Base-by-base conservation (phyloP, 2,113 vertebrate species). In the Steatornis caripensis region DNA sequence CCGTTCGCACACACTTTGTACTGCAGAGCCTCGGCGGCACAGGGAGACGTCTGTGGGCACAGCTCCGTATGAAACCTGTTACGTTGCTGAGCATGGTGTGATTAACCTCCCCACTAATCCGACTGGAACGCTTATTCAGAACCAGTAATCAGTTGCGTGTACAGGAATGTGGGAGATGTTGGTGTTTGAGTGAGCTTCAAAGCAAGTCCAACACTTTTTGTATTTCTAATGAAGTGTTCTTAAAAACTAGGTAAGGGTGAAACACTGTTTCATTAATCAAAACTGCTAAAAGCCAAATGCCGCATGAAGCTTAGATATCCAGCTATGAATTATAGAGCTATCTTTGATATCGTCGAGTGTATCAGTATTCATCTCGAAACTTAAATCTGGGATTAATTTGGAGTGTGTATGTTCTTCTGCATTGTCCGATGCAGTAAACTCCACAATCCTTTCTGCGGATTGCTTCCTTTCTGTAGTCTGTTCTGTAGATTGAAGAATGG, bases 351-450 rank as follows among this genome's bases (percentile, higher is more conserved):
- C 95, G 84, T 97, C 97, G 65, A 96, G 64, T 61, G 86, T 96
- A 68, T 98, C 90, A 19, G 78, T 96, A 26, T 65, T 97, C 53
- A 97, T 97, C 51, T 97, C 97, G 88, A 98, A 48, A 68, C 88
- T 93, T 69, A 95, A 87, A 74, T 93, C 97, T 84, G 94, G 94
- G 86, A 98, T 98, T 86, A 93, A 91, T 75, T 93, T 97, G 68
- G 94, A 90, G 36, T 90, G 66, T 51, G 78, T 80, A 32, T 96
- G 83, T 34, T 94, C 87, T 68, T 96, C 97, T 85, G 94, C 92
- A 36, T 97, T 84, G 34, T 96, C 95, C 66, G 95, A 87, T 70
- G 97, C 97, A 69, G 90, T 89, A 37, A 93, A 87, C 82, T 93
- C 90, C 66, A 76, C 87, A 34, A 39, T 45, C 60, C 89, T 89